Base-by-base conservation (phyloP, 2,797 vertebrate genomes). In the Sebastes umbrosus region DNA sequence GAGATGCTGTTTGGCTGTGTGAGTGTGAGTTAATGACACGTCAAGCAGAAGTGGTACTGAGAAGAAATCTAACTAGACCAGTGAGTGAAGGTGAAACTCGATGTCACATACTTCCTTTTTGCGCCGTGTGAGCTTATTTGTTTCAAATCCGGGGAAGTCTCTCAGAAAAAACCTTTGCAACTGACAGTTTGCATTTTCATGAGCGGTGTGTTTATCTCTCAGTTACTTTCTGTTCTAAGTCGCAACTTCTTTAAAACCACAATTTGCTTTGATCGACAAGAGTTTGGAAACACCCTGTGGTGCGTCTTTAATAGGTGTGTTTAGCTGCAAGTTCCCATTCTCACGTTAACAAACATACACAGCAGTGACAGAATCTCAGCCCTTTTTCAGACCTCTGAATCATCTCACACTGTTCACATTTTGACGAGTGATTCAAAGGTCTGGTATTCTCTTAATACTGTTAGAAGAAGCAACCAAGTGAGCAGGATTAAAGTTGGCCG, bases 31-130 rank as follows among this genome's bases (percentile, higher is more conserved):
- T 87, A 88, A 80, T 81, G 79, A 82, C 75, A 85, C 71, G 39
- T 77, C 70, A 73, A 82, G 82, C 79, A 84, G 74, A 67, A 87
- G 82, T 68, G 71, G 69, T 80, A 78, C 79, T 74, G 70, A 84
- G 75, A 81, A 77, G 79, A 87, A 79, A 75, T 84, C 77, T 72
- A 86, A 87, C 85, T 64, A 81, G 71, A 86, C 34, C 79, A 74
- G 81, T 85, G 87, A 86, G 75, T 79, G 72, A 87, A 87, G 84
- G 82, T 84, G 77, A 91, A 87, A 91, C 85, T 85, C 76, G 80
- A 80, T 78, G 69, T 55, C 65, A 60, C 65, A 60, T 36, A 52
- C 73, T 79, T 86, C 75, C 83, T 84, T 83, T 62, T 83, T 75
- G 34, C 1, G 2, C 75, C 59, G 14, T 64, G 32, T 68, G 64